Percentiles rank a stretch among this genome's conserved stretches.
Evolutionary conservation across 2,888 invertebrate genomes (phyloP).

Genomic region (Harpalus rubripes): DNA sequence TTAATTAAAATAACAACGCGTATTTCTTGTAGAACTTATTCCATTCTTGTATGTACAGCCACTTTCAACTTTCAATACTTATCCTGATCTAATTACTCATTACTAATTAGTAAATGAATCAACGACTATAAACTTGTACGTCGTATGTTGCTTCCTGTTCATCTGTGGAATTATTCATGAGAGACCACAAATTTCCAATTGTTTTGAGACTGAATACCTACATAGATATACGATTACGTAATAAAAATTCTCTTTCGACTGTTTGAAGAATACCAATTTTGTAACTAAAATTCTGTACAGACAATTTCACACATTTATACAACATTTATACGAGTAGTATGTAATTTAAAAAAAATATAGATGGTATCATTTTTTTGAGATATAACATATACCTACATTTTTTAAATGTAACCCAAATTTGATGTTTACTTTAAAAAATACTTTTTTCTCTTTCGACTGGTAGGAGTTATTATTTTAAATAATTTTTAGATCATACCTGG

Average conservation of each 20-base stretch:
- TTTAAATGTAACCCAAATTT: too few relatives aligned
- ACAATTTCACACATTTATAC: too few relatives aligned
- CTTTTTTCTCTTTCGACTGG: too few relatives aligned
- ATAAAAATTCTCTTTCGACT: not conserved
- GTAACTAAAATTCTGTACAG: too few relatives aligned
- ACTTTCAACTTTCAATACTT: constrained; percentile 12
- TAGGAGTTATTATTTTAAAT: too few relatives aligned
- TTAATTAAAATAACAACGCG: constrained; percentile 4
- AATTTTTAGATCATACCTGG: too few relatives aligned
- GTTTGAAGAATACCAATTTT: too few relatives aligned
- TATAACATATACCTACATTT: too few relatives aligned
- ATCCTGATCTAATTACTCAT: not conserved
- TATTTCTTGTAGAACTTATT: not conserved
- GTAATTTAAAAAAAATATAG: too few relatives aligned
- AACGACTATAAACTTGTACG: not conserved
- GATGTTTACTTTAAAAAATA: too few relatives aligned
- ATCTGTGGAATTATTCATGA: constrained; percentile 22
- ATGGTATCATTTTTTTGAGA: too few relatives aligned
- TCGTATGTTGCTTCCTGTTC: not conserved
- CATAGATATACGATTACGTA: constrained; percentile 12
- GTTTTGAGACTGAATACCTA: not conserved
- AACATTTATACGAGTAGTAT: too few relatives aligned
- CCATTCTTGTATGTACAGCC: not conserved
- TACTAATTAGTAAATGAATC: not conserved
- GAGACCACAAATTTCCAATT: not conserved